A percentile compares a stretch with the other conserved stretches of the same genome.
Evolutionary conservation across 2,113 vertebrate species (phyloP).

Genomic region (Labeo catla): DNA sequence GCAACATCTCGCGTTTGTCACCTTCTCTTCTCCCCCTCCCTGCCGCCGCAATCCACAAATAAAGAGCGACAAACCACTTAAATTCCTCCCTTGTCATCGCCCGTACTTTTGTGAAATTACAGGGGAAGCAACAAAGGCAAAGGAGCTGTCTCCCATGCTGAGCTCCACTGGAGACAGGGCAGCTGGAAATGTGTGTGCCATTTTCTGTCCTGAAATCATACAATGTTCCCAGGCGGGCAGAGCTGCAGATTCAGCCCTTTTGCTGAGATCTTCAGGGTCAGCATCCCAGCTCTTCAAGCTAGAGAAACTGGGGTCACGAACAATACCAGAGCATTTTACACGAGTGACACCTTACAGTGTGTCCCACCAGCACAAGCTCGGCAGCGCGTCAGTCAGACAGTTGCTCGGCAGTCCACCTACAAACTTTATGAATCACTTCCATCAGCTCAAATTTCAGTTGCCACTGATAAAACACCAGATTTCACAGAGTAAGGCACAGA

Average conservation of each 20-base stretch:
- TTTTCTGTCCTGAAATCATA: constrained; percentile 40
- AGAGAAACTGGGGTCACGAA: background rate
- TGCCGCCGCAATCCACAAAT: background rate
- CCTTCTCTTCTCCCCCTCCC: background rate
- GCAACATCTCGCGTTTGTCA: background rate
- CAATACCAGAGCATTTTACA: constrained; percentile 22
- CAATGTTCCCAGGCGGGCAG: constrained; percentile 32
- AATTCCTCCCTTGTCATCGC: constrained; percentile 21
- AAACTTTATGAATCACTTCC: background rate
- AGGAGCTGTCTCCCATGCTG: constrained; percentile 38
- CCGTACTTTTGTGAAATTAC: constrained; percentile 45
- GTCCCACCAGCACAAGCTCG: background rate
- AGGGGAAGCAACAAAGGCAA: constrained; percentile 43
- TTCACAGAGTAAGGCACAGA: background rate
- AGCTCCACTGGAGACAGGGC: background rate
- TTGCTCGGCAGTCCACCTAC: background rate
- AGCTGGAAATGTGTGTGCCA: constrained; percentile 5
- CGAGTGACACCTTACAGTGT: background rate
- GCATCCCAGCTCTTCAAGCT: background rate
- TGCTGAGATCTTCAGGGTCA: constrained; percentile 22
- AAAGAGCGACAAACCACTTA: constrained; percentile 51
- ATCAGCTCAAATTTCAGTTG: background rate
- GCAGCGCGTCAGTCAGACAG: background rate
- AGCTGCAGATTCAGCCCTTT: constrained; percentile 20
- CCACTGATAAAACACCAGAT: background rate